Base-by-base conservation (phyloP, 2,113 vertebrate species). In the Ophiodon elongatus region DNA sequence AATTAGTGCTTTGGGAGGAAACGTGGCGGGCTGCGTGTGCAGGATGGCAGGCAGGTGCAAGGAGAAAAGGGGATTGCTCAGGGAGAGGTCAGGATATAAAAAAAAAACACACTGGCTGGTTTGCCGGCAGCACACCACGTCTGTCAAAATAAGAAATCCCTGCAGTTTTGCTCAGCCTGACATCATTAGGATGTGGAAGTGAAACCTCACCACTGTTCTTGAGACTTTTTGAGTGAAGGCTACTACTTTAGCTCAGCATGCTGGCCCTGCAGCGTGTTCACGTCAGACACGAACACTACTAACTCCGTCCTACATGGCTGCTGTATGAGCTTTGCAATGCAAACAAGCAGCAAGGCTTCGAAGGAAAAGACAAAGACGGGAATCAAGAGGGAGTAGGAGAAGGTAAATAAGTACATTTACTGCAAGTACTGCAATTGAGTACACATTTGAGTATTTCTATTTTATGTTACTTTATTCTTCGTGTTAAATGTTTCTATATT, bases 111-210 rank as follows among this genome's bases (percentile, higher is more conserved):
- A 23, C 11, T n/a, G 56, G 23, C 75, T 76, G 79, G 19, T 75
- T 79, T 1, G 17, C 29, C 5, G 9, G 56, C 52, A 47, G 64
- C 47, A 59, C 67, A 23, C 37, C 37, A 19, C 35, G 77, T 9
- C 69, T 80, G 60, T 84, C 78, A 79, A 43, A 88, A 79, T 14
- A 73, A n/a, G 64, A 82, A 73, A 76, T 77, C 63, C 64, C 56
- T 82, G 71, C 73, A 82, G 80, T 19, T 67, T 70, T 76, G 25
- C 73, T 43, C 66, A 50, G 52, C 8, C 11, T 68, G 78, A 73
- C 69, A 71, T 82, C 47, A 79, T 85, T 76, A 85, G 74, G 65
- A 41, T 79, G 76, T 56, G 76, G 71, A 89, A 77, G 76, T 81
- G 66, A 86, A 86, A 81, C 69, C 69, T 71, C 37, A 13, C 66